Evolutionary conservation across 2,888 invertebrate genomes (phyloP).

Genomic region (Odontothrips loti): DNA sequence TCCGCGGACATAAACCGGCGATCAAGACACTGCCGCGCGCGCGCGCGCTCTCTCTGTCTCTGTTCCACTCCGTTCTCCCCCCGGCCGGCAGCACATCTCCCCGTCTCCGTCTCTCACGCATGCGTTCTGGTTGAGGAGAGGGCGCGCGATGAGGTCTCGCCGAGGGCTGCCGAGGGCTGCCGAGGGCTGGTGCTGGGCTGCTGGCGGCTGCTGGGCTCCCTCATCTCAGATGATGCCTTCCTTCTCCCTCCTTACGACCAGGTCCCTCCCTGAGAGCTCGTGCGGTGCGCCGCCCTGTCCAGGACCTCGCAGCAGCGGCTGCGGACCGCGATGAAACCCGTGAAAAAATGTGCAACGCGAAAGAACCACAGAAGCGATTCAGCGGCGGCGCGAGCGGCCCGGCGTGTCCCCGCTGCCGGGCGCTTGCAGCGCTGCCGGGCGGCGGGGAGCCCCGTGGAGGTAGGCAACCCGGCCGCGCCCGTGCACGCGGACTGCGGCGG

Average conservation of each 20-base stretch:
- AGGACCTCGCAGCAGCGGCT: too few species aligned
- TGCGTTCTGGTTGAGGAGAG: constrained; percentile 9
- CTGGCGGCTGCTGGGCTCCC: neutral
- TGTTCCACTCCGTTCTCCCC: neutral
- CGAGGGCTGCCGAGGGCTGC: neutral
- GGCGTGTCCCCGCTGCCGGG: too few species aligned
- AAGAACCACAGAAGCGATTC: too few species aligned
- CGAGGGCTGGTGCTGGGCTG: neutral
- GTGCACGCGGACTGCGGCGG: too few species aligned
- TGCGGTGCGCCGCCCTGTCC: neutral
- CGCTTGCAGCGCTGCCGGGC: too few species aligned
- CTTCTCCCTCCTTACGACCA: neutral
- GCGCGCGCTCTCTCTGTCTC: neutral
- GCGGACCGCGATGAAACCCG: too few species aligned
- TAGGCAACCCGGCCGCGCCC: too few species aligned
- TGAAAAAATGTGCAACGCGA: too few species aligned
- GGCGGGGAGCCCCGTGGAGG: too few species aligned
- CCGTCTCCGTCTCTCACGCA: neutral
- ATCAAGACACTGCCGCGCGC: neutral
- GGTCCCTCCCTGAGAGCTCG: neutral
- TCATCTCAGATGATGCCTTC: neutral
- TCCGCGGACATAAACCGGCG: constrained; percentile 21
- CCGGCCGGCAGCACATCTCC: neutral
- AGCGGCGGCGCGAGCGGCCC: too few species aligned
- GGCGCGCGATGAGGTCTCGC: neutral